phyloP scores from a whole-genome alignment of 2,888 invertebrate genomes.

The Eurytoma adleriae region DNA sequence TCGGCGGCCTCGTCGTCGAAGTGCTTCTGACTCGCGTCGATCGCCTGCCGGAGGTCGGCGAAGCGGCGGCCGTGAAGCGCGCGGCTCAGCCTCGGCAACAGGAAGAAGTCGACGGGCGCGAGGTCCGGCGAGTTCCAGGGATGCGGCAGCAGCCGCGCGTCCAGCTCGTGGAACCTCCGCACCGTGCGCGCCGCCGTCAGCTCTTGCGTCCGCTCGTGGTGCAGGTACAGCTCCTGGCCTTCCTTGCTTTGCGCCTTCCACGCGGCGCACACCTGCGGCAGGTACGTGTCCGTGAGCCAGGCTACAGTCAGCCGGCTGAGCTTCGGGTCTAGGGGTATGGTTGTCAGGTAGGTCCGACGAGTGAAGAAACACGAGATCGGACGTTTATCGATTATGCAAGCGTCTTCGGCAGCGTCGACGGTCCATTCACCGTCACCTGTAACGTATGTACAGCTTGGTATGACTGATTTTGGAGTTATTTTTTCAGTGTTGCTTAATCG shows the following conservation, averaged over 20 bases:
- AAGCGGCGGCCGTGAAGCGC: neutral
- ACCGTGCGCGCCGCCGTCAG: constrained; percentile 1
- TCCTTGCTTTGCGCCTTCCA: neutral
- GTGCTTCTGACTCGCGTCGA: neutral
- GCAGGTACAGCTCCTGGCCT: constrained; percentile 2
- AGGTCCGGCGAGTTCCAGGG: constrained; percentile 20
- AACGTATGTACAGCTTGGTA: too few relatives aligned
- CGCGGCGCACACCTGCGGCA: neutral
- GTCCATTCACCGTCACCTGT: neutral
- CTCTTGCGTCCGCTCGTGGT: constrained; percentile 1
- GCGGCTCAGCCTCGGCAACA: neutral
- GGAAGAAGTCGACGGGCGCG: constrained; percentile 12
- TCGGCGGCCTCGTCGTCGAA: neutral
- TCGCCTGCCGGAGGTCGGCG: neutral
- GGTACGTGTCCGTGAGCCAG: neutral
- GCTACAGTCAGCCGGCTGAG: neutral
- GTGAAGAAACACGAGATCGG: neutral
- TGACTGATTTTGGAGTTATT: neutral
- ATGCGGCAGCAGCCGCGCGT: neutral
- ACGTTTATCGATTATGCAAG: neutral
- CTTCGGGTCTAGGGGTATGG: neutral
- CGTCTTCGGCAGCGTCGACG: neutral
- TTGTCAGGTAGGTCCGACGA: neutral
- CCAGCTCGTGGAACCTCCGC: neutral
- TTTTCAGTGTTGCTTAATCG: too few relatives aligned